Evolutionary conservation across 2,888 invertebrate genomes (phyloP).

Genomic region (Drosophila atripex): DNA sequence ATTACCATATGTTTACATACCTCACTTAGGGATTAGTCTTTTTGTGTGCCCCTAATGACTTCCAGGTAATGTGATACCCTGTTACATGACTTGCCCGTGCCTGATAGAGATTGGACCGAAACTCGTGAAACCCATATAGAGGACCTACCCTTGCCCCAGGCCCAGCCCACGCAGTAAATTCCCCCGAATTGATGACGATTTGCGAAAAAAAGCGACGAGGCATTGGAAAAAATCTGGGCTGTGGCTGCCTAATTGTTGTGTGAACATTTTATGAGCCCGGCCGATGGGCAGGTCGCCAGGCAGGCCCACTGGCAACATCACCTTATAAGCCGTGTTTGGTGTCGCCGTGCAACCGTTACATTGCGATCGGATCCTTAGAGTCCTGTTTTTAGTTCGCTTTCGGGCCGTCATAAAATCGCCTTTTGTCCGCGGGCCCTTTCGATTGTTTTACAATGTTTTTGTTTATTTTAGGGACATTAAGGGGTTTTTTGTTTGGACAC

Average conservation of each 20-base stretch:
- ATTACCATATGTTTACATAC: conserved; percentile 28
- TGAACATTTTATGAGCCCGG: conserved; percentile 62
- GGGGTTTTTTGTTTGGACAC: conserved; percentile 76
- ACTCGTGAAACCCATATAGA: conserved; percentile 22
- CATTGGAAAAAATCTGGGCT: conserved; percentile 55
- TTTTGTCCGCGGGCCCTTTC: conserved; percentile 53
- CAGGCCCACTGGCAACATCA: conserved; percentile 24
- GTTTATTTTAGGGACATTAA: conserved; percentile 59
- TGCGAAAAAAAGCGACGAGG: conserved; percentile 42
- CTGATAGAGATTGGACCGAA: conserved; percentile 28
- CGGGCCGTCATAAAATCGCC: conserved; percentile 58
- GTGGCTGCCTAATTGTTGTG: conserved; percentile 65
- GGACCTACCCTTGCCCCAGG: conserved; percentile 31
- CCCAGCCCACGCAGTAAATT: conserved; percentile 49
- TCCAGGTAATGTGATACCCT: conserved; percentile 66
- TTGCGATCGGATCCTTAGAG: conserved; percentile 16
- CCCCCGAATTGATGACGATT: conserved; percentile 55
- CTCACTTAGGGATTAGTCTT: conserved; percentile 26
- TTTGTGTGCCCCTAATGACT: conserved; percentile 73
- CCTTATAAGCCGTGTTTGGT: conserved; percentile 57
- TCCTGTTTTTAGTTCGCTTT: conserved; percentile 48
- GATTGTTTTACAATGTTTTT: conserved; percentile 71
- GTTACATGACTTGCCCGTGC: conserved; percentile 66
- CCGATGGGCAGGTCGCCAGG: conserved; percentile 25
- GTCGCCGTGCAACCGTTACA: conserved; percentile 50